phyloP scores from a whole-genome alignment of 2,113 vertebrate genomes.

The Eira barbara region DNA sequence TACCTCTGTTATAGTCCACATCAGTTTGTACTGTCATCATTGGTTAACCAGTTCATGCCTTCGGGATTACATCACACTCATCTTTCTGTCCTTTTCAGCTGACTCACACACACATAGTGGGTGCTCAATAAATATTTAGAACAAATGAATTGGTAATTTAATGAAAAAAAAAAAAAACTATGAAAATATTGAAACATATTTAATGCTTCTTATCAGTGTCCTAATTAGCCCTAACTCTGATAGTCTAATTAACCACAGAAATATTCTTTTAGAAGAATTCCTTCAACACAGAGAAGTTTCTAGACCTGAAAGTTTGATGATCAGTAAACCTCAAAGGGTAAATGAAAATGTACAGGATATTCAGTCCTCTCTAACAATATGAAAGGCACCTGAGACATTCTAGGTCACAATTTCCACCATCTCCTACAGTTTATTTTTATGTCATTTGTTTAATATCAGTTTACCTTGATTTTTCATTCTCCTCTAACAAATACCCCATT shows the following conservation, averaged over 20 bases:
- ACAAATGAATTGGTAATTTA: not conserved
- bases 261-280: slow-evolving; percentile 15
- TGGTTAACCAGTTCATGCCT: not conserved
- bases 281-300: not conserved
- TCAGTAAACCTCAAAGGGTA: not conserved
- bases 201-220: not conserved
- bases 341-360: not conserved
- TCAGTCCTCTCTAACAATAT: not conserved
- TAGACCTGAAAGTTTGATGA: not conserved
- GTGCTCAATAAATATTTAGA: slow-evolving; percentile 4
- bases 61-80: not conserved
- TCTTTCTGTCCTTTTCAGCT: not conserved
- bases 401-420: not conserved
- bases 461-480: not conserved
- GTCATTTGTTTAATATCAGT: not conserved
- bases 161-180: slow-evolving; percentile 24
- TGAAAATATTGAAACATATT: not conserved
- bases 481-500: not conserved
- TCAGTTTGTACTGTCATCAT: not conserved
- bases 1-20: not conserved
- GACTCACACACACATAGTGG: not conserved
- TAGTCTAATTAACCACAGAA: not conserved
- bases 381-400: not conserved
- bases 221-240: not conserved
- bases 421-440: not conserved